Evolutionary conservation across 1,140 invertebrate genomes (phyloP).

Genomic region (Octopus sinensis): DNA sequence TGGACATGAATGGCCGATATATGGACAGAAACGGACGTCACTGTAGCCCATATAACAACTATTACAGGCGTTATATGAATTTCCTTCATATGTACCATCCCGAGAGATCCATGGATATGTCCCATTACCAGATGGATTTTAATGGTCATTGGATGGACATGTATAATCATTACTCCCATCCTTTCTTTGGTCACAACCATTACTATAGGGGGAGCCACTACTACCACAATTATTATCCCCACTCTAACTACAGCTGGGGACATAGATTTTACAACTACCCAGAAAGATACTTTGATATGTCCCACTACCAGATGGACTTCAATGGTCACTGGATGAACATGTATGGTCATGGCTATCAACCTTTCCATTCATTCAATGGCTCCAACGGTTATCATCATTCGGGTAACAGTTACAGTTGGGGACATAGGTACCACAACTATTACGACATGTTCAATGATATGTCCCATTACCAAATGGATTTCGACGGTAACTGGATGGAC

Average conservation of each 20-base stretch:
- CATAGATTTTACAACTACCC: background rate
- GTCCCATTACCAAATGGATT: background rate
- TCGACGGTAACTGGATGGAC: background rate
- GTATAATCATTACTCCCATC: background rate
- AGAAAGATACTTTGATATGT: background rate
- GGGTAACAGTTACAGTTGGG: background rate
- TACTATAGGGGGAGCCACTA: background rate
- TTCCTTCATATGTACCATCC: background rate
- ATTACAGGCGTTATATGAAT: background rate
- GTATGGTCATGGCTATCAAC: background rate
- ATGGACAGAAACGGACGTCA: background rate
- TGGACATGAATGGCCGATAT: too few relatives aligned
- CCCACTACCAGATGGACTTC: slow-evolving; percentile 1
- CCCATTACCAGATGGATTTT: background rate
- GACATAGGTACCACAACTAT: background rate
- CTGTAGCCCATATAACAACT: background rate
- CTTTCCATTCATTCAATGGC: too few relatives aligned
- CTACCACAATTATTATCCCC: background rate
- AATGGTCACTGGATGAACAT: background rate
- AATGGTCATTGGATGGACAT: background rate
- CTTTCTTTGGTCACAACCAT: background rate
- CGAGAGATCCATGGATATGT: background rate
- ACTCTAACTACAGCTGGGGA: background rate
- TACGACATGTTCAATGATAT: background rate
- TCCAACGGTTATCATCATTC: background rate